A percentile compares a stretch with the other conserved stretches of the same genome.
Evolutionary conservation across 2,888 invertebrate species (phyloP).

Genomic region (Dendrolimus pini): DNA sequence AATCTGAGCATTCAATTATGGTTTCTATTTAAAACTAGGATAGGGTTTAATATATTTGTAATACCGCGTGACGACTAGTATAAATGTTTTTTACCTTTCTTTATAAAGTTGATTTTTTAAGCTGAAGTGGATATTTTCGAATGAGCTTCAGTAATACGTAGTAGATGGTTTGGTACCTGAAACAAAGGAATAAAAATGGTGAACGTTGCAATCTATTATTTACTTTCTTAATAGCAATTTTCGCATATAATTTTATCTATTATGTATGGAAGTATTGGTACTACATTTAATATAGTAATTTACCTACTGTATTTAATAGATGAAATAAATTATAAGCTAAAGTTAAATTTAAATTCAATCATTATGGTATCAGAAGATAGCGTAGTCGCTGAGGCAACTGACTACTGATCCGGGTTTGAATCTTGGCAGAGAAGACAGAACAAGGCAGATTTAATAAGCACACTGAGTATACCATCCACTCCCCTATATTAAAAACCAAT

Average conservation of each 20-base stretch:
- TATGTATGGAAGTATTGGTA: too few species aligned
- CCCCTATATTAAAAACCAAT: too few species aligned
- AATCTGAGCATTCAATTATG: constrained; percentile 23
- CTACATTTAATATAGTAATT: too few species aligned
- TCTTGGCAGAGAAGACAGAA: too few species aligned
- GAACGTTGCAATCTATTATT: neutral
- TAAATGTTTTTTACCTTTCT: constrained; percentile 2
- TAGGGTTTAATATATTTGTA: constrained; percentile 2
- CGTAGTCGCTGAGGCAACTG: too few species aligned
- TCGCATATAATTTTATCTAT: neutral
- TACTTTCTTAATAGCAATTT: neutral
- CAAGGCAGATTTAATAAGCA: too few species aligned
- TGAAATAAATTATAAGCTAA: too few species aligned
- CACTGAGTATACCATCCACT: too few species aligned
- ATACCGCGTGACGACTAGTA: neutral
- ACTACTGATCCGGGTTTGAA: too few species aligned
- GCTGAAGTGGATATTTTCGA: neutral
- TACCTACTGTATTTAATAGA: too few species aligned
- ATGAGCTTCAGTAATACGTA: neutral
- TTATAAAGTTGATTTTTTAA: neutral
- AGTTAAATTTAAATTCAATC: too few species aligned
- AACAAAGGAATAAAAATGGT: neutral
- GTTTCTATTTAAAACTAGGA: constrained; percentile 15
- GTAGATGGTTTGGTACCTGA: neutral
- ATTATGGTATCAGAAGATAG: too few species aligned